phyloP scores from a whole-genome alignment of 2,888 invertebrate species.

The Patella caerulea region DNA sequence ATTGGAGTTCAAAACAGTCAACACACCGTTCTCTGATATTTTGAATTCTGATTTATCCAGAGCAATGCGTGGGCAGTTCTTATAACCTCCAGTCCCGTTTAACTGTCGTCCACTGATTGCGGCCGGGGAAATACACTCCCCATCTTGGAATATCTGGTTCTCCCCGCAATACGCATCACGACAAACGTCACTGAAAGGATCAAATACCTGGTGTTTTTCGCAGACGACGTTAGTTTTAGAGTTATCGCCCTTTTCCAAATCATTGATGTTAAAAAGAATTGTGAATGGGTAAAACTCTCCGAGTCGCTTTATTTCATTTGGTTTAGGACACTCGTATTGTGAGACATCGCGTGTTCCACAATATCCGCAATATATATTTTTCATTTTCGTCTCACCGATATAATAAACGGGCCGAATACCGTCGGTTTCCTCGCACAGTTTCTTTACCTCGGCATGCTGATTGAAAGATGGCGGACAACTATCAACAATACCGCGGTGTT shows the following conservation, averaged over 20 bases:
- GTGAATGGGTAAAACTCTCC: conserved; percentile 27
- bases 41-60: conserved; percentile 28
- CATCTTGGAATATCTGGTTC: conserved; percentile 15
- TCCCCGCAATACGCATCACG: conserved; percentile 32
- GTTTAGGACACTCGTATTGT: not conserved
- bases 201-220: conserved; percentile 36
- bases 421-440: not conserved
- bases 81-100: conserved; percentile 12
- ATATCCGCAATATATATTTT: not conserved
- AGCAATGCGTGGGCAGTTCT: conserved; percentile 22
- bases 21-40: conserved; percentile 25
- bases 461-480: not conserved
- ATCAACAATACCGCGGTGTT: not conserved
- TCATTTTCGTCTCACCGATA: not conserved
- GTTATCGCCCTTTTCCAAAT: not conserved
- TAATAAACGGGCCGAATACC: conserved; percentile 3
- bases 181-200: conserved; percentile 39
- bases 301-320: not conserved
- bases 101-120: not conserved
- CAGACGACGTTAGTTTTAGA: conserved; percentile 23
- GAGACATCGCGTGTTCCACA: not conserved
- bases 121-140: conserved; percentile 22
- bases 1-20: conserved; percentile 20
- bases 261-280: conserved; percentile 35
- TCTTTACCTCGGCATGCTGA: not conserved